Conservation (phyloP, 1,140 invertebrate genomes). For the Armadillidium nasatum region DNA sequence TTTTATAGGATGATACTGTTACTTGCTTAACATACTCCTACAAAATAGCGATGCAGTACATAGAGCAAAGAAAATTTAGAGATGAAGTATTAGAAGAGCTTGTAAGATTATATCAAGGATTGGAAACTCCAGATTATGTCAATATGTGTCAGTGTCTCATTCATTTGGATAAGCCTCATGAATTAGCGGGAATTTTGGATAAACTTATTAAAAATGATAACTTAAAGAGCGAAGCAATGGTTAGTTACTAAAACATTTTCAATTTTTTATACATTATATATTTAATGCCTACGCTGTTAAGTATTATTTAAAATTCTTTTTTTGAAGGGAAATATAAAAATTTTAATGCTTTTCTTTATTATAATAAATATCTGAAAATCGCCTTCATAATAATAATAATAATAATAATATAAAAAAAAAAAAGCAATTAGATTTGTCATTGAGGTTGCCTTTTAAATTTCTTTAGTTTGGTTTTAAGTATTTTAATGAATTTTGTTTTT, state of each 20-base stretch:
- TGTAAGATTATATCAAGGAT: constrained; percentile 78
- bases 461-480: too few species aligned
- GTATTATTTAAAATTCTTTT: too few species aligned
- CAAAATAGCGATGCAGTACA: constrained; percentile 89
- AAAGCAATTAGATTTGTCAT: too few species aligned
- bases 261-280: constrained; percentile 16
- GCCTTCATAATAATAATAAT: too few species aligned
- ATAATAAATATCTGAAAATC: too few species aligned
- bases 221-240: constrained; percentile 41
- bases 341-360: too few species aligned
- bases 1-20: constrained; percentile 68
- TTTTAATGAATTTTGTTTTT: too few species aligned
- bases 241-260: constrained; percentile 52
- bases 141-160: constrained; percentile 84
- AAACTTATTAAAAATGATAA: constrained; percentile 64
- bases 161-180: constrained; percentile 86
- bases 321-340: too few species aligned
- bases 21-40: constrained; percentile 92
- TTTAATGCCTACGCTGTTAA: neutral
- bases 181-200: constrained; percentile 85
- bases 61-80: constrained; percentile 87
- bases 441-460: too few species aligned
- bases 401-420: too few species aligned
- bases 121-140: constrained; percentile 53
- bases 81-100: constrained; percentile 81